Conservation (phyloP, 2,888 invertebrate genomes). For the Deilephila porcellus region DNA sequence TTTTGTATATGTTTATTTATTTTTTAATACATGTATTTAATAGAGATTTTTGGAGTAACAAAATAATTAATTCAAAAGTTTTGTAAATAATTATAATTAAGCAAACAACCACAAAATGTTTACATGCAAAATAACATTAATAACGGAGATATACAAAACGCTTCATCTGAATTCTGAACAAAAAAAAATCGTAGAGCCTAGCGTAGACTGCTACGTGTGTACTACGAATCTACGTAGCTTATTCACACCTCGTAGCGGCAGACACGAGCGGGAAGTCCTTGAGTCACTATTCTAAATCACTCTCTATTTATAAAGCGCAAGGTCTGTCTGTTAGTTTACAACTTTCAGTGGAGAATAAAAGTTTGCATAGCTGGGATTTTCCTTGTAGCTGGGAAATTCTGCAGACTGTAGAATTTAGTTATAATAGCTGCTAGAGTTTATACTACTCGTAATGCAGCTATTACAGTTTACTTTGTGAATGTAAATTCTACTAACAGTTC, state of each 20-base stretch:
- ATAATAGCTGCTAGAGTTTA: no score
- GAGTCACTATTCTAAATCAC: conserved; percentile 35
- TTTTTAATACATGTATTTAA: no score
- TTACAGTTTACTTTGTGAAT: no score
- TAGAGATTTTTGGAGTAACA: no score
- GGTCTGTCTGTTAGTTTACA: background rate
- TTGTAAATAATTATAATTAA: no score
- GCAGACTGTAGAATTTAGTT: background rate
- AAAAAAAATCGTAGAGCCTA: conserved; percentile 6
- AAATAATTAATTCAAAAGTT: no score
- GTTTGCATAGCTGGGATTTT: background rate
- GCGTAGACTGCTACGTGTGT: conserved; percentile 21
- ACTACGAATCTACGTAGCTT: conserved; percentile 14
- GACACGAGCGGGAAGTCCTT: conserved; percentile 37
- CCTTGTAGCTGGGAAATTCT: background rate
- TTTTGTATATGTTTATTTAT: background rate
- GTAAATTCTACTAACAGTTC: no score
- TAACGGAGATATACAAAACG: background rate
- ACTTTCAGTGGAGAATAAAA: no score
- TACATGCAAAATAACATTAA: no score
- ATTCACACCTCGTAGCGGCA: conserved; percentile 19
- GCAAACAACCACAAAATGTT: no score
- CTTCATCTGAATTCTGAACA: background rate
- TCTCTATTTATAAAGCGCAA: conserved; percentile 18
- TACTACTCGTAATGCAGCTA: no score